These are phyloP conservation scores for Periparus ater DNA, from an alignment of 2,797 vertebrate species.

Conservation along the genomic window DNA sequence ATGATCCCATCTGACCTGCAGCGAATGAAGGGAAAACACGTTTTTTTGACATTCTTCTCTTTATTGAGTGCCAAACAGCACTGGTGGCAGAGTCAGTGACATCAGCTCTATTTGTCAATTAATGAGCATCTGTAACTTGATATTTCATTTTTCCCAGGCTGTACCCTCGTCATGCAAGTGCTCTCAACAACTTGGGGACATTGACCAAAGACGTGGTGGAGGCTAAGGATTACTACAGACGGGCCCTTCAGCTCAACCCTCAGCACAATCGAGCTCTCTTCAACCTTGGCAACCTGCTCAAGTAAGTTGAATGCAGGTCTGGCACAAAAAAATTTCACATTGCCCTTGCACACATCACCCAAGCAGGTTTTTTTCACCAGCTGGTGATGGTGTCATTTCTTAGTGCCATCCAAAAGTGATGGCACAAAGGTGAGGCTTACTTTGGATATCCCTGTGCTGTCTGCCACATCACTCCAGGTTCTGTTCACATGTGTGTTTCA, in stretches of 20 bases:
- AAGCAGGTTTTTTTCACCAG: not conserved
- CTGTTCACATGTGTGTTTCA: not conserved
- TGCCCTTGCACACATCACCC: not conserved
- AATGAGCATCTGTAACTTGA: not conserved
- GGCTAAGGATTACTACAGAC: slow-evolving; percentile 90
- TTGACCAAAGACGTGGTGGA: slow-evolving; percentile 84
- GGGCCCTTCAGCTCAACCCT: slow-evolving; percentile 88
- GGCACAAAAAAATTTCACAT: not conserved
- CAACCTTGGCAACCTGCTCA: slow-evolving; percentile 94
- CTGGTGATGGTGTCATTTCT: not conserved
- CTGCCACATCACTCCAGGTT: not conserved
- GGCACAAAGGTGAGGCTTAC: not conserved
- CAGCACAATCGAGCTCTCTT: slow-evolving; percentile 96
- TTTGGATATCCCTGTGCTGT: not conserved
- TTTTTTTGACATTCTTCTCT: not conserved
- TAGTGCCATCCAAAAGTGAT: not conserved
- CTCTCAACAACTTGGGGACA: slow-evolving; percentile 95
- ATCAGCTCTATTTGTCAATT: not conserved
- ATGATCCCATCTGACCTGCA: not conserved
- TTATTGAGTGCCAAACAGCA: not conserved
- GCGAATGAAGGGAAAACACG: not conserved
- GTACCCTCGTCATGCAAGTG: slow-evolving; percentile 94
- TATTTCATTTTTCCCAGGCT: slow-evolving; percentile 75
- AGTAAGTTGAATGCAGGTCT: slow-evolving; percentile 76
- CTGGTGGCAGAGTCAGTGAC: not conserved